Evolutionary conservation across 2,113 vertebrate genomes (phyloP).

Genomic region (Aleadryas rufinucha): DNA sequence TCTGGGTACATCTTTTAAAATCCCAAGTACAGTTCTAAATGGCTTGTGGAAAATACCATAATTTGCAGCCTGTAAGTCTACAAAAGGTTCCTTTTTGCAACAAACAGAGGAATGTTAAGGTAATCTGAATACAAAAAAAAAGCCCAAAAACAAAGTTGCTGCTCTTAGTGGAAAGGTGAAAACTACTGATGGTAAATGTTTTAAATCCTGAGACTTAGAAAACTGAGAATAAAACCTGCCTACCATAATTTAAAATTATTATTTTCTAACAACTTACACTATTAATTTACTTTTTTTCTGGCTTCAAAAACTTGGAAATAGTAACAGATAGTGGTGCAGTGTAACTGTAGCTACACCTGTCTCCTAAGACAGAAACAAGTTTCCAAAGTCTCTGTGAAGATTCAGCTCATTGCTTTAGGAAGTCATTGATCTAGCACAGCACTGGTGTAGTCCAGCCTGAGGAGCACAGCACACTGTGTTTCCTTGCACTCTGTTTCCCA

Average conservation of each 20-base stretch:
- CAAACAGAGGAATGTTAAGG: background rate
- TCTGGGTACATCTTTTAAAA: background rate
- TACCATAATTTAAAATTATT: slow-evolving; percentile 34
- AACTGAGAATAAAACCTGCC: background rate
- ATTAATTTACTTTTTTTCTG: background rate
- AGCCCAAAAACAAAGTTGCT: background rate
- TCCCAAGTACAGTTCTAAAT: background rate
- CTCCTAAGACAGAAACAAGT: slow-evolving; percentile 34
- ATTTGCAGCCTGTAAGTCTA: background rate
- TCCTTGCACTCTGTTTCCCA: background rate
- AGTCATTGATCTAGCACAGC: background rate
- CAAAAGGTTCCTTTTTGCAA: background rate
- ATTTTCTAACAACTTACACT: background rate
- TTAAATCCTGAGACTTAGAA: background rate
- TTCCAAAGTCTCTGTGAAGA: slow-evolving; percentile 44
- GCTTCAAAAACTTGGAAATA: slow-evolving; percentile 44
- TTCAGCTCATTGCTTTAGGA: slow-evolving; percentile 5
- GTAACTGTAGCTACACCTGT: slow-evolving; percentile 25
- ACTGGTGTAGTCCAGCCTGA: background rate
- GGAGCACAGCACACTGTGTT: background rate
- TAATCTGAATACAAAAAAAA: background rate
- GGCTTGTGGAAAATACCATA: background rate
- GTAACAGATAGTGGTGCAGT: background rate
- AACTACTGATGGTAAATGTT: background rate
- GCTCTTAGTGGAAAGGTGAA: background rate